These are phyloP conservation scores for Pavo muticus DNA, from an alignment of 2,113 vertebrate species.

Conservation along the genomic window DNA sequence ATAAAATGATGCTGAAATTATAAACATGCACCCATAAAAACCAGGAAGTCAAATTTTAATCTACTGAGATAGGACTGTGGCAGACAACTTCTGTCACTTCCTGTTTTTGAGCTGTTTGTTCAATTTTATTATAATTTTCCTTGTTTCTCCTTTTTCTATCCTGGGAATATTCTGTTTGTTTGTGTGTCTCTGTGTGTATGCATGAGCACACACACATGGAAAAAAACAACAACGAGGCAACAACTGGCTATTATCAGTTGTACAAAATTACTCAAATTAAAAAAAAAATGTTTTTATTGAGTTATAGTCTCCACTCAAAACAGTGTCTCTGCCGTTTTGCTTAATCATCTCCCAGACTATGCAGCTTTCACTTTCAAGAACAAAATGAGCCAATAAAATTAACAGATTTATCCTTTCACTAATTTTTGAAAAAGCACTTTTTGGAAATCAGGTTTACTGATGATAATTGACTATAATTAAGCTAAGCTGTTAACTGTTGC, in stretches of 20 bases:
- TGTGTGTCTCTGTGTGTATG: no score
- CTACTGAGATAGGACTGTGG: background rate
- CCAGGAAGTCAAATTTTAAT: background rate
- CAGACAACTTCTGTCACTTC: background rate
- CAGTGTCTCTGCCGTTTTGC: background rate
- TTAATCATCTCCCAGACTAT: background rate
- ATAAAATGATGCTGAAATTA: background rate
- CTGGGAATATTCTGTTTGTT: background rate
- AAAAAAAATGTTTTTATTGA: background rate
- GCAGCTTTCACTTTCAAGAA: background rate
- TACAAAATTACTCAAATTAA: no score
- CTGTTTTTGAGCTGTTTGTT: background rate
- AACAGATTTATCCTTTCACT: background rate
- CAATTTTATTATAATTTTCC: background rate
- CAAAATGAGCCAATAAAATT: background rate
- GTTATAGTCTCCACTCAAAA: background rate
- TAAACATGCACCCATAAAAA: background rate
- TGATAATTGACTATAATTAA: background rate
- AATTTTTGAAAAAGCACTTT: background rate
- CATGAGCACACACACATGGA: background rate
- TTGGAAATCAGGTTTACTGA: background rate
- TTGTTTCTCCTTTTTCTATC: background rate
- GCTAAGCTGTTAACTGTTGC: background rate
- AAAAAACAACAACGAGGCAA: background rate
- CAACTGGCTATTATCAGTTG: no score